phyloP scores from a whole-genome alignment of 2,888 invertebrate species.

The Apotomis capreana region DNA sequence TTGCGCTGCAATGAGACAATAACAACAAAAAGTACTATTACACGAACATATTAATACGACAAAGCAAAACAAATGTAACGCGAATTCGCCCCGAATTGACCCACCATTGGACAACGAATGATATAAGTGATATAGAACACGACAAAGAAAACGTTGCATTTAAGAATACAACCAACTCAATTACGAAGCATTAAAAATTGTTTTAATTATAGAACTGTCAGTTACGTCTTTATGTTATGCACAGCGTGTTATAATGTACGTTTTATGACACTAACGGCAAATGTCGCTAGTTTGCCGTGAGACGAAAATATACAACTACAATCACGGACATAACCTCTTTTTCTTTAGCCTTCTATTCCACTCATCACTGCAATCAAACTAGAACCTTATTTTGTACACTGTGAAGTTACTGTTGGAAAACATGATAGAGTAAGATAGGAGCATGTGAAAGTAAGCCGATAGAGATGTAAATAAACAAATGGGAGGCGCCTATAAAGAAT shows the following conservation, averaged over 20 bases:
- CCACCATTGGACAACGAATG: not conserved
- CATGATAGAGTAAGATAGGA: constrained; percentile 4
- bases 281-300: constrained; percentile 28
- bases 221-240: not conserved
- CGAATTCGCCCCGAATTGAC: constrained; percentile 3
- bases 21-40: no score
- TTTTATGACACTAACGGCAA: constrained; percentile 21
- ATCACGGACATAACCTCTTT: not conserved
- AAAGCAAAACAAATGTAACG: not conserved
- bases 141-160: not conserved
- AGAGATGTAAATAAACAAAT: constrained; percentile 29
- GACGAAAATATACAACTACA: constrained; percentile 4
- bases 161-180: not conserved
- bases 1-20: no score
- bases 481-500: constrained; percentile 13
- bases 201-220: not conserved
- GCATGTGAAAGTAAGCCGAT: constrained; percentile 11
- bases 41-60: not conserved
- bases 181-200: not conserved
- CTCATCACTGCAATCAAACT: not conserved
- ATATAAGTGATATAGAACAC: no score
- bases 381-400: not conserved
- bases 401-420: not conserved
- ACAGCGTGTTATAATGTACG: constrained; percentile 5
- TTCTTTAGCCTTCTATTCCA: not conserved